These are phyloP conservation scores for Folsomia candida DNA, from an alignment of 2,888 invertebrate genomes.

Conservation along the genomic window DNA sequence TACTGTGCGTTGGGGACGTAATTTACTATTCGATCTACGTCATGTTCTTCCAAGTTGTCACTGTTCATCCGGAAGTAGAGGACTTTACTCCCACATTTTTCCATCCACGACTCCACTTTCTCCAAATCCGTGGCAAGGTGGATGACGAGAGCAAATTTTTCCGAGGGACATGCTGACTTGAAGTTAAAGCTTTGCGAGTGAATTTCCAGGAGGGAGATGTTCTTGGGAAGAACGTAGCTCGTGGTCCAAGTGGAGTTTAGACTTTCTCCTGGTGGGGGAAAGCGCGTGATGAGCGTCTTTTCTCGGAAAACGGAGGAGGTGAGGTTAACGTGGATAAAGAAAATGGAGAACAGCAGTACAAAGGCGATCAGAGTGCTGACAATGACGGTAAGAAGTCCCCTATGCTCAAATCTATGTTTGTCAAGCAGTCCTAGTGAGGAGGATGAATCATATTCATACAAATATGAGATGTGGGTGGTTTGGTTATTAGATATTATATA, in stretches of 20 bases:
- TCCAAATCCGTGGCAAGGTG: slow-evolving; percentile 4
- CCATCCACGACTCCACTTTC: slow-evolving; percentile 13
- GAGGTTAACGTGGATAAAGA: background rate
- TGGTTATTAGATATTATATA: background rate
- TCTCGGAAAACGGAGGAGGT: background rate
- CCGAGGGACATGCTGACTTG: slow-evolving; percentile 14
- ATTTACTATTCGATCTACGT: slow-evolving; percentile 13
- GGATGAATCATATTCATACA: background rate
- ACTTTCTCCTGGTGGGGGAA: background rate
- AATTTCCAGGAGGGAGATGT: slow-evolving; percentile 16
- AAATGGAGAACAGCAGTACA: background rate
- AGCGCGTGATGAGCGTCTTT: background rate
- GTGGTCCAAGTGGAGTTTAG: slow-evolving; percentile 23
- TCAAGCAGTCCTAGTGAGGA: background rate
- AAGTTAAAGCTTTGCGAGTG: background rate
- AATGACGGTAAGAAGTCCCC: background rate
- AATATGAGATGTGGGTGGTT: background rate
- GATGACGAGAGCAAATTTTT: slow-evolving; percentile 24
- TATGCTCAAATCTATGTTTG: background rate
- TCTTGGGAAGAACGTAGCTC: slow-evolving; percentile 18
- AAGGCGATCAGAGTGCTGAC: background rate
- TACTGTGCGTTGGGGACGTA: slow-evolving; percentile 12
- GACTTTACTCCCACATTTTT: slow-evolving; percentile 17
- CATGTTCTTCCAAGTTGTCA: background rate
- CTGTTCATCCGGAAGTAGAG: slow-evolving; percentile 26